These are phyloP conservation scores for Sipunculus nudus DNA, from an alignment of 2,888 invertebrate species.

Conservation along the genomic window DNA sequence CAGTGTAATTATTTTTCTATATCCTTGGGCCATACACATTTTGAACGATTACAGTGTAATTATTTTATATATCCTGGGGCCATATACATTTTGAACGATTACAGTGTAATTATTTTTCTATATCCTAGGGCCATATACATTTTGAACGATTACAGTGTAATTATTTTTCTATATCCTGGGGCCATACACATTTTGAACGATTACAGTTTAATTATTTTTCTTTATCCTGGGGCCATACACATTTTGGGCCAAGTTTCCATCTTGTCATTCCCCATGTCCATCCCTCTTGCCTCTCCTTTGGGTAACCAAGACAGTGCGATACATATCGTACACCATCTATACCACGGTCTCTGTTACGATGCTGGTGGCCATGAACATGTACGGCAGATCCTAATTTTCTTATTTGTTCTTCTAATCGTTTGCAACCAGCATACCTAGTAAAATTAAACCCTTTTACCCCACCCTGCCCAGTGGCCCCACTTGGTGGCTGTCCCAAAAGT, in stretches of 20 bases:
- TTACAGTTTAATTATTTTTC: too few relatives aligned
- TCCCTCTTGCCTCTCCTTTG: slow-evolving; percentile 49
- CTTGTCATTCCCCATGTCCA: slow-evolving; percentile 71
- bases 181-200: too few relatives aligned
- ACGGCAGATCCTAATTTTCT: slow-evolving; percentile 27
- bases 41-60: too few relatives aligned
- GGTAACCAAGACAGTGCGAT: slow-evolving; percentile 42
- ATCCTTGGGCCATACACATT: too few relatives aligned
- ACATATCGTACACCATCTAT: slow-evolving; percentile 42
- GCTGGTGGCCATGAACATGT: slow-evolving; percentile 45
- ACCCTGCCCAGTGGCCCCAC: slow-evolving; percentile 1
- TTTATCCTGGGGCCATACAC: slow-evolving; percentile 30
- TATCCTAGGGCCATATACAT: too few relatives aligned
- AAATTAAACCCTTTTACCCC: slow-evolving; percentile 39
- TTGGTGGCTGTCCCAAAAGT: slow-evolving; percentile 17
- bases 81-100: too few relatives aligned
- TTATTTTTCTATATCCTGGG: too few relatives aligned
- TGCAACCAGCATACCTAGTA: slow-evolving; percentile 41
- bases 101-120: too few relatives aligned
- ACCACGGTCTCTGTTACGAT: slow-evolving; percentile 39
- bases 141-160: too few relatives aligned
- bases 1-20: too few relatives aligned
- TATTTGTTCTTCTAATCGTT: slow-evolving; percentile 31
- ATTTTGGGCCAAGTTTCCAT: slow-evolving; percentile 30
- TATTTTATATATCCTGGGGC: too few relatives aligned